Percentiles rank a stretch among this genome's conserved stretches.
Evolutionary conservation across 2,797 vertebrate species (phyloP).

Genomic region (Girardinus metallicus): DNA sequence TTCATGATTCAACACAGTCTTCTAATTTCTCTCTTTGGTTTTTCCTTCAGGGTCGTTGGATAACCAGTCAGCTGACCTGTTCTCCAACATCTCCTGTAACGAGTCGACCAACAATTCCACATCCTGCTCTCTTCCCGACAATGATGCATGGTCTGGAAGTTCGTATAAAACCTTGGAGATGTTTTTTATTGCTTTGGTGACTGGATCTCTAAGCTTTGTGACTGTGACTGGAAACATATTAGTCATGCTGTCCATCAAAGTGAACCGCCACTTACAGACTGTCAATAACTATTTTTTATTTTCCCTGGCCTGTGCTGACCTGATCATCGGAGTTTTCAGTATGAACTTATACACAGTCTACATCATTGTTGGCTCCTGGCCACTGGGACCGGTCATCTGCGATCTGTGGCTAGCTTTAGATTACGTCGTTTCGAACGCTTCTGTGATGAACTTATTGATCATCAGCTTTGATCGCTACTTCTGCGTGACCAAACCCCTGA

Average conservation of each 20-base stretch:
- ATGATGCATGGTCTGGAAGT: slow-evolving; percentile 65
- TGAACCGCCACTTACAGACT: slow-evolving; percentile 97
- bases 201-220: slow-evolving; percentile 95
- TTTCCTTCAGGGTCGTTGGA: slow-evolving; percentile 66
- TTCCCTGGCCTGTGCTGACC: slow-evolving; percentile 94
- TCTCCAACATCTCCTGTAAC: slow-evolving; percentile 83
- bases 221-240: slow-evolving; percentile 97
- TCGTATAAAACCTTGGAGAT: slow-evolving; percentile 93
- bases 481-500: slow-evolving; percentile 97
- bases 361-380: slow-evolving; percentile 97
- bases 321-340: slow-evolving; percentile 97
- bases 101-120: slow-evolving; percentile 72
- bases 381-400: slow-evolving; percentile 93
- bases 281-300: slow-evolving; percentile 99
- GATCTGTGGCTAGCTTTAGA: slow-evolving; percentile 97
- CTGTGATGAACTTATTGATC: slow-evolving; percentile 97
- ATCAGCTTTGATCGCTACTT: slow-evolving; percentile 99
- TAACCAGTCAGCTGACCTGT: slow-evolving; percentile 72
- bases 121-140: slow-evolving; percentile 55
- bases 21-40: not conserved
- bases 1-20: not conserved
- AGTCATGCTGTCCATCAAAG: slow-evolving; percentile 99
- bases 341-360: slow-evolving; percentile 98
- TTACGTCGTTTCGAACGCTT: slow-evolving; percentile 97
- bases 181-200: slow-evolving; percentile 95